Evolutionary conservation across 64 coral and sea anemone genomes (phyloP).

Genomic region (Pocillopora damicornis): DNA sequence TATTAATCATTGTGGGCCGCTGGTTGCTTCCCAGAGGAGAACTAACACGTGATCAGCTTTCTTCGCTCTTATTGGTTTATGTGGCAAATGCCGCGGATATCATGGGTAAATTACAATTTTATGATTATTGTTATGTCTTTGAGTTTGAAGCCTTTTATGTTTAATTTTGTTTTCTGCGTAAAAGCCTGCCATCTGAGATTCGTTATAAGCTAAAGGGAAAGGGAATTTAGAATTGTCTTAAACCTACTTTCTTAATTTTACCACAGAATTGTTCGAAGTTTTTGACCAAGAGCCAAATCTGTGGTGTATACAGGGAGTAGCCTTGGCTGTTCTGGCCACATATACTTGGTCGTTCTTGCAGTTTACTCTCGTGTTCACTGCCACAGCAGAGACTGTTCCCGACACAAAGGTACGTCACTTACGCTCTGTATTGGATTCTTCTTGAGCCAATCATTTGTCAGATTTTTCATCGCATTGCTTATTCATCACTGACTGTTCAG

Average conservation of each 20-base stretch:
- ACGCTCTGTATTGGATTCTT: neutral
- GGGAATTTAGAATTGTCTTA: too few relatives aligned
- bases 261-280: constrained; percentile 89
- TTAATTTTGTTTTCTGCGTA: too few relatives aligned
- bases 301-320: constrained; percentile 71
- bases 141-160: too few relatives aligned
- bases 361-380: constrained; percentile 84
- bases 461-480: too few relatives aligned
- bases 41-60: constrained; percentile 95
- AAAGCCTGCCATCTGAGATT: too few relatives aligned
- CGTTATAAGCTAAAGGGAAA: too few relatives aligned
- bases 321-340: constrained; percentile 67
- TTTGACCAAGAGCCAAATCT: constrained; percentile 70
- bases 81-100: constrained; percentile 98
- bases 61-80: constrained; percentile 84
- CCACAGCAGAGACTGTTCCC: constrained; percentile 79
- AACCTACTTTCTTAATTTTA: neutral
- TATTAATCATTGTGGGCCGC: constrained; percentile 85
- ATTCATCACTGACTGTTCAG: too few relatives aligned
- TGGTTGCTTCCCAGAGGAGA: constrained; percentile 95
- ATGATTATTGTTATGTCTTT: too few relatives aligned
- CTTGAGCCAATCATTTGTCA: neutral
- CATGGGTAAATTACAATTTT: constrained; percentile 59
- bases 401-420: constrained; percentile 24
- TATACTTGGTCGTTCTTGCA: constrained; percentile 98